These are phyloP conservation scores for Itoplectis maculator DNA, from an alignment of 2,888 invertebrate species.

Conservation along the genomic window DNA sequence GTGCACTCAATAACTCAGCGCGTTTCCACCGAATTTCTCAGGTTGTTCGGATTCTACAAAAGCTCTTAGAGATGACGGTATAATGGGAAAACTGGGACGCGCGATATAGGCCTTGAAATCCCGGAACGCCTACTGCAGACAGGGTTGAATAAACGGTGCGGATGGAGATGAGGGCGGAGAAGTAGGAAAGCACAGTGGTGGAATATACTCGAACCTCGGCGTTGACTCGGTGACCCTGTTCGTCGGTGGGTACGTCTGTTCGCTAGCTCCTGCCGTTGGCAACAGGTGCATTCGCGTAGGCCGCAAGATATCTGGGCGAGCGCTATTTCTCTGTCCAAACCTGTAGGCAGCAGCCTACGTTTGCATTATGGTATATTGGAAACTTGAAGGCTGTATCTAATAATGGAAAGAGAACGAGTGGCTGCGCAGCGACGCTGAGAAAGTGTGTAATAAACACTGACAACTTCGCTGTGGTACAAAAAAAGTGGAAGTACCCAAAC, in stretches of 20 bases:
- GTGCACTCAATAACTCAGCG: slow-evolving; percentile 42
- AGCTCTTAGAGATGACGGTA: slow-evolving; percentile 19
- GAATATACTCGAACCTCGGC: slow-evolving; percentile 29
- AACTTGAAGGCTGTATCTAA: slow-evolving; percentile 18
- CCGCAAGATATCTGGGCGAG: slow-evolving; percentile 54
- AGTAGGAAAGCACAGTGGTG: slow-evolving; percentile 21
- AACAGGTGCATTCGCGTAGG: slow-evolving; percentile 63
- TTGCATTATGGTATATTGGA: slow-evolving; percentile 39
- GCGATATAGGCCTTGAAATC: slow-evolving; percentile 28
- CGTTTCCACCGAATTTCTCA: slow-evolving; percentile 13
- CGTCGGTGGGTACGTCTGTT: slow-evolving; percentile 28
- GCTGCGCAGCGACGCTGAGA: slow-evolving; percentile 16
- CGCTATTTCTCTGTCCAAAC: slow-evolving; percentile 28
- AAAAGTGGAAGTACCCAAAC: background rate
- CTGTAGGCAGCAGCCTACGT: slow-evolving; percentile 29
- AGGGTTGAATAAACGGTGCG: slow-evolving; percentile 36
- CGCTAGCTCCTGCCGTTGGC: slow-evolving; percentile 45
- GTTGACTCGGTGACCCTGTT: slow-evolving; percentile 54
- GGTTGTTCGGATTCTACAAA: slow-evolving; percentile 35
- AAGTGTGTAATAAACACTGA: slow-evolving; percentile 13
- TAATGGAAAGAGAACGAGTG: background rate
- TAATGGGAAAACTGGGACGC: slow-evolving; percentile 14
- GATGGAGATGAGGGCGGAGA: slow-evolving; percentile 21
- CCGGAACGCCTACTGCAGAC: slow-evolving; percentile 33
- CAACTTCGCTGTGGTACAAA: slow-evolving; percentile 11